Base-by-base conservation (phyloP, 1,140 invertebrate species). In the Augochlora pura region DNA sequence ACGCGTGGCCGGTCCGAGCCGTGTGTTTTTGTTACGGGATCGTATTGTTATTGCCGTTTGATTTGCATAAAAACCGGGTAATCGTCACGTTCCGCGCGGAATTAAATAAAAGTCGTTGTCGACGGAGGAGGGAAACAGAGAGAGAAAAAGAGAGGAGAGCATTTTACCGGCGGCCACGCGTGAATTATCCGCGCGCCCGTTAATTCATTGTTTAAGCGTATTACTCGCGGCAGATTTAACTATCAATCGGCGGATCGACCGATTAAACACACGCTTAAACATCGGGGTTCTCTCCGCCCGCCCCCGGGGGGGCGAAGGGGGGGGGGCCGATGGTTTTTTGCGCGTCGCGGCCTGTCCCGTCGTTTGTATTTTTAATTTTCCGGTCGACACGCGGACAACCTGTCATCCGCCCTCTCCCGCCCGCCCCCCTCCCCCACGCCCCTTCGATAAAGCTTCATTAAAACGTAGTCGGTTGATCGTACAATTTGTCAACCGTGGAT, bases 401-500 rank as follows among this genome's bases (percentile, higher is more conserved):
- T 46, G 21, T n/a, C n/a, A n/a, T n/a, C n/a, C n/a, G n/a, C n/a
- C n/a, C n/a, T n/a, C n/a, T n/a, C n/a, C n/a, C n/a, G n/a, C n/a
- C n/a, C n/a, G n/a, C n/a, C n/a, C n/a, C n/a, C n/a, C n/a, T n/a
- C n/a, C n/a, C n/a, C n/a, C n/a, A n/a, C n/a, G n/a, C n/a, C n/a
- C 38, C 32, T 23, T 25, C 63, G 70, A 74, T 73, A 74, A 57
- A 79, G 64, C 62, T 79, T 74, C 70, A 74, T 79, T 74, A 79
- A 79, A 79, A 66, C 63, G 70, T 74, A 66, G 63, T 16, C 70
- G 70, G 62, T 66, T 73, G 77, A 73, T 71, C 77, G 71, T 79
- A 63, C 71, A 54, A 68, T 82, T 83, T 82, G 57, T 77, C 42
- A 79, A 69, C 65, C 42, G 49, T 23, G 70, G 64, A 78, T 78